phyloP scores from a whole-genome alignment of 2,113 vertebrate species.

The Zosterops japonicus region DNA sequence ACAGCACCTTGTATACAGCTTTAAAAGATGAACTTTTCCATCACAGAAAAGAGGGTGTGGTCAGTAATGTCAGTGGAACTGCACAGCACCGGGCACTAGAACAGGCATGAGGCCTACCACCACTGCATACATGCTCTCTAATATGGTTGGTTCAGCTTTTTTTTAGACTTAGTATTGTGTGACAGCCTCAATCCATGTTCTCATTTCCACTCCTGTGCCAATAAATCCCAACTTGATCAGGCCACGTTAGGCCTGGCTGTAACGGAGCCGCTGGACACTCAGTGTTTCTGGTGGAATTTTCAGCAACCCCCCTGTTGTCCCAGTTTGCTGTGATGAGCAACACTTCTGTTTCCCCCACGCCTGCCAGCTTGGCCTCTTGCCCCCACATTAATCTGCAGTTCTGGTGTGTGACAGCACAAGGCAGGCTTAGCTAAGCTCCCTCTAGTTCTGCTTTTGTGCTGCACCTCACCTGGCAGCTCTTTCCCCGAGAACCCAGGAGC shows the following conservation, averaged over 20 bases:
- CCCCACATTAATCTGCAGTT: not conserved
- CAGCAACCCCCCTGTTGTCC: not conserved
- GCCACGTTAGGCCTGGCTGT: rapidly evolving
- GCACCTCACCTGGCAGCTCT: not conserved
- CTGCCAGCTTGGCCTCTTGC: not conserved
- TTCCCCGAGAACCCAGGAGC: rapidly evolving
- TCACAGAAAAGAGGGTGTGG: not conserved
- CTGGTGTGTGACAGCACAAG: not conserved
- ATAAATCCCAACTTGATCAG: not conserved
- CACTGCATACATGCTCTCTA: not conserved
- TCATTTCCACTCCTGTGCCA: not conserved
- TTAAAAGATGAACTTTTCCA: not conserved
- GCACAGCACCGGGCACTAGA: not conserved
- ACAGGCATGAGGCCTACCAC: not conserved
- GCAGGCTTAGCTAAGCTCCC: not conserved
- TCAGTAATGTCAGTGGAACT: not conserved
- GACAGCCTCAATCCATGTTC: not conserved
- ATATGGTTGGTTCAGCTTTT: not conserved
- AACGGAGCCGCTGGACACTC: rapidly evolving
- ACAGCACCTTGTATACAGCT: not conserved
- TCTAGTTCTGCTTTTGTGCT: not conserved
- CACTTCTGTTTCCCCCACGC: not conserved
- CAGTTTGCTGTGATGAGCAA: not conserved
- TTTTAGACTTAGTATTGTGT: not conserved
- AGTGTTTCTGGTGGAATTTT: not conserved